A percentile compares a stretch with the other conserved stretches of the same genome.
Evolutionary conservation across 1,140 invertebrate genomes (phyloP).

Genomic region (Leguminivora glycinivorella): DNA sequence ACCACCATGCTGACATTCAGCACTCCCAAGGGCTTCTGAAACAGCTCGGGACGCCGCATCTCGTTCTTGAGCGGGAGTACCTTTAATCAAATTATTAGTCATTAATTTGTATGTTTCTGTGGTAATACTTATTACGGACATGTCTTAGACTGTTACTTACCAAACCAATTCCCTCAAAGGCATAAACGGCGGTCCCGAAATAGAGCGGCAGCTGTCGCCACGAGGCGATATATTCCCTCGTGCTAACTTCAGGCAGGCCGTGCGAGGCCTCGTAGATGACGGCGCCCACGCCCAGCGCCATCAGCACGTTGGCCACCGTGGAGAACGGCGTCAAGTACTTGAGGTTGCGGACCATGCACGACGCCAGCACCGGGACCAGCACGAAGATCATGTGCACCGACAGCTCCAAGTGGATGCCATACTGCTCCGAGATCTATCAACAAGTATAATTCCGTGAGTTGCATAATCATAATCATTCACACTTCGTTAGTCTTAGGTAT

Average conservation of each 20-base stretch:
- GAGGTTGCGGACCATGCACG: constrained; percentile 87
- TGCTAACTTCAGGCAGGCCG: constrained; percentile 81
- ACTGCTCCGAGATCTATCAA: constrained; percentile 82
- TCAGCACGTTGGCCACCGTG: constrained; percentile 85
- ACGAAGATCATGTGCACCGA: constrained; percentile 85
- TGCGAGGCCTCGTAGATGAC: constrained; percentile 86
- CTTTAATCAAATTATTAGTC: constrained; percentile 73
- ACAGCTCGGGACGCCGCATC: constrained; percentile 89
- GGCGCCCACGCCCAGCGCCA: constrained; percentile 82
- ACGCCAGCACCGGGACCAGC: constrained; percentile 85
- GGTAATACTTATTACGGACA: too few relatives aligned
- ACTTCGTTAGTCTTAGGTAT: too few relatives aligned
- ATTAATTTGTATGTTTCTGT: background rate
- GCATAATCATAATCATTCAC: background rate
- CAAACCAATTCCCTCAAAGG: constrained; percentile 89
- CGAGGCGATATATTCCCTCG: constrained; percentile 79
- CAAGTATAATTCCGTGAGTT: background rate
- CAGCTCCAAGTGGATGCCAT: constrained; percentile 80
- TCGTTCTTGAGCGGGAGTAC: constrained; percentile 94
- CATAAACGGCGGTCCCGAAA: constrained; percentile 88
- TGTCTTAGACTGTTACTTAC: constrained; percentile 71
- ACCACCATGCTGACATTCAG: constrained; percentile 91
- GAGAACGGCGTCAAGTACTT: constrained; percentile 87
- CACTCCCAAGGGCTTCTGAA: constrained; percentile 88
- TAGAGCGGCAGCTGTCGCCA: constrained; percentile 84